Base-by-base conservation (phyloP, 2,113 vertebrate genomes). In the Motacilla alba region DNA sequence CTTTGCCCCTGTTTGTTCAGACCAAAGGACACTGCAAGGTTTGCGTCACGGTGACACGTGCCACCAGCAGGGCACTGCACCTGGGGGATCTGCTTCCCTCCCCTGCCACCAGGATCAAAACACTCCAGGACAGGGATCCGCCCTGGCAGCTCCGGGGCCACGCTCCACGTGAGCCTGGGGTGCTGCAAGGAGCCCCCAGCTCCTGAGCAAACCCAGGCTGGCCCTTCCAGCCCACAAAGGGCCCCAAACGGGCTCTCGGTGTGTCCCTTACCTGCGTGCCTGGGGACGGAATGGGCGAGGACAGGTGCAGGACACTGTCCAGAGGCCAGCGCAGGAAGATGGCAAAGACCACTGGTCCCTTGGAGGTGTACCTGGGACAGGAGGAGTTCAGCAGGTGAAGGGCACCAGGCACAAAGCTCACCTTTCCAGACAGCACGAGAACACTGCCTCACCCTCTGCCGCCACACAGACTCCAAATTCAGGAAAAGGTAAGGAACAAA, bases 291-390 rank as follows among this genome's bases (percentile, higher is more conserved):
- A 67, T 3, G 7, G 98, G 98, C 0, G 97, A 96, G 41, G 39
- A 20, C 31, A 99, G 98, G 21, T 44, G 19, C 81, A 99, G 50
- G 17, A 94, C 3, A 17, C 58, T 93, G 59, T 95, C 35, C 77
- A 0, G 68, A 78, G 98, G 99, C 98, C 98, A 98, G 23, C 66
- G 37, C 63, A 98, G 83, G 55, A 99, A 98, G 93, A 98, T 97
- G 44, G 98, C 98, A 69, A 98, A 99, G 60, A 99, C 97, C 15
- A 31, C 50, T 0, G 90, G 59, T 28, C 68, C 97, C 89, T 98
- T 98, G 39, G 97, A 97, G 10, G 98, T 99, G 95, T 98, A 99
- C 98, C 99, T 99, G 62, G 26, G 72, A 72, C 44, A 94, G 87
- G 8, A 77, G 16, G 50, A 83, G 24, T 16, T 28, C 60, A 77